Percentiles rank a stretch among this genome's conserved stretches.
Evolutionary conservation across 2,797 vertebrate genomes (phyloP).

Genomic region (Anguilla obscura): DNA sequence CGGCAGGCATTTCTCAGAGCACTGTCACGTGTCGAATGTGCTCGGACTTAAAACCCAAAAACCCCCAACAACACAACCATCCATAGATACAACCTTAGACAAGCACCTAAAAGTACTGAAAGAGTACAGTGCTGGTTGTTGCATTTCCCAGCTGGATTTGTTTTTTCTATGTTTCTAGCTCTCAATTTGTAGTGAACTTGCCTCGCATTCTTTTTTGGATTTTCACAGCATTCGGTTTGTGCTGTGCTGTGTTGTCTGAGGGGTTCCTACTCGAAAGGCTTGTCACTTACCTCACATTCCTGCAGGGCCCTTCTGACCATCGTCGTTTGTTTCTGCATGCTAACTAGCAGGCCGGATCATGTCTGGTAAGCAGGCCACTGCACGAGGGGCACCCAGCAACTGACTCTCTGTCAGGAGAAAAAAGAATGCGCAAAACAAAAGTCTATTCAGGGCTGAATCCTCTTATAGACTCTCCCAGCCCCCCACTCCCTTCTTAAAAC

Average conservation of each 20-base stretch:
- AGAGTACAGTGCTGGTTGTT: neutral
- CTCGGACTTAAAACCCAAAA: neutral
- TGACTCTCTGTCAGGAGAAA: slow-evolving; percentile 88
- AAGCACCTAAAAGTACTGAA: neutral
- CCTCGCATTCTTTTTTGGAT: neutral
- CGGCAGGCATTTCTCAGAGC: neutral
- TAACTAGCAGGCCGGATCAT: slow-evolving; percentile 80
- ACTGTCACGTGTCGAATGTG: slow-evolving; percentile 47
- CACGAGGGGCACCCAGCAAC: slow-evolving; percentile 81
- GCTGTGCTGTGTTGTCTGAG: too few relatives aligned
- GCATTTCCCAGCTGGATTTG: neutral
- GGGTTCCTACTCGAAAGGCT: slow-evolving; percentile 30
- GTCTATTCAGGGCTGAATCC: slow-evolving; percentile 85
- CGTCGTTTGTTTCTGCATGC: slow-evolving; percentile 83
- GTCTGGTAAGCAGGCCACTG: slow-evolving; percentile 76
- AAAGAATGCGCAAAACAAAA: slow-evolving; percentile 92
- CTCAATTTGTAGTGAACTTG: neutral
- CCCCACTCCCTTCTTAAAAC: slow-evolving; percentile 82
- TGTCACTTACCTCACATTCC: slow-evolving; percentile 75
- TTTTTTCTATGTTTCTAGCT: neutral
- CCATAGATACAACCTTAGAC: neutral
- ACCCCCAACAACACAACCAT: neutral
- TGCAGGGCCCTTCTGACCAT: slow-evolving; percentile 68
- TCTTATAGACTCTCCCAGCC: slow-evolving; percentile 80
- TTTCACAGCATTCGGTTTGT: neutral